Conservation (phyloP, 2,113 vertebrate genomes). For the Rhinopomastus cyanomelas region DNA sequence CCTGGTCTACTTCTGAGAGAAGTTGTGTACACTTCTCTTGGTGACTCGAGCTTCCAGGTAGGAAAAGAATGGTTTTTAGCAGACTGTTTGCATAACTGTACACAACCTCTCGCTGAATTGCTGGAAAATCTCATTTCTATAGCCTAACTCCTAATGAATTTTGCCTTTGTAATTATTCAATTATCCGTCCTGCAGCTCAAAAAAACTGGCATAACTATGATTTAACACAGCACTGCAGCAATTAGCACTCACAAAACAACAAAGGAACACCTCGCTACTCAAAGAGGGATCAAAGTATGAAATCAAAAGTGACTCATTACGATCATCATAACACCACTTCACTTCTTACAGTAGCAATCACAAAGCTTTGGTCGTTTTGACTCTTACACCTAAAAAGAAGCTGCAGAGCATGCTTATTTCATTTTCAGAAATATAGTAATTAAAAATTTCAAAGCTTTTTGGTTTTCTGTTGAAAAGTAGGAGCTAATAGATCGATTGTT, state of each 20-base stretch:
- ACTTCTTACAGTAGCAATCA: background rate
- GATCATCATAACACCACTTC: background rate
- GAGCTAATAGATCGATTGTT: background rate
- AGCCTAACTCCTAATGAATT: background rate
- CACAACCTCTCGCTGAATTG: background rate
- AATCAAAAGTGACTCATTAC: constrained; percentile 39
- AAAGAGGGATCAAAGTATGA: constrained; percentile 31
- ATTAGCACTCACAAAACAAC: constrained; percentile 44
- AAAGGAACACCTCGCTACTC: constrained; percentile 33
- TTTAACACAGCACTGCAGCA: background rate
- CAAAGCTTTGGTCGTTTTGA: background rate
- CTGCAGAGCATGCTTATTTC: background rate
- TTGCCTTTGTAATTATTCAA: constrained; percentile 12
- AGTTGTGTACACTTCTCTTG: background rate
- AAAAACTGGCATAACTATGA: constrained; percentile 7
- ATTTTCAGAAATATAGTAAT: background rate
- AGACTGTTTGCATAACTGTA: background rate
- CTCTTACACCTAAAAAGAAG: background rate
- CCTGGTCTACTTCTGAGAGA: background rate
- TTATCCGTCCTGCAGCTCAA: constrained; percentile 30
- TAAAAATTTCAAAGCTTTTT: constrained; percentile 14
- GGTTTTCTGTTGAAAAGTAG: background rate
- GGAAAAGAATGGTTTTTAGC: background rate
- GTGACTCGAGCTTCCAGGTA: background rate
- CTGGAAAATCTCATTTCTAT: constrained; percentile 14